Evolutionary conservation across 2,113 vertebrate species (phyloP).

Genomic region (Otocyon megalotis): DNA sequence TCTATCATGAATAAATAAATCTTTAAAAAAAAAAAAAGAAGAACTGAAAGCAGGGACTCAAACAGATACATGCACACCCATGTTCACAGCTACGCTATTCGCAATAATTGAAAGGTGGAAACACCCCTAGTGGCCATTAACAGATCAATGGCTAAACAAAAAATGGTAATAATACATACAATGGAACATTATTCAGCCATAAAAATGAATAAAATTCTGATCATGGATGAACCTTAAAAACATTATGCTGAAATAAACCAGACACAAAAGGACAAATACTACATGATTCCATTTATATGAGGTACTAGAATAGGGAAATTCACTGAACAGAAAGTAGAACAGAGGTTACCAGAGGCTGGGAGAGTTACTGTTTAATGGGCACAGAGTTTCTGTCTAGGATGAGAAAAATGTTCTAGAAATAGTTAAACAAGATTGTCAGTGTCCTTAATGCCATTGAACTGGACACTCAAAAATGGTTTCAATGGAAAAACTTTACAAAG

Average conservation of each 20-base stretch:
- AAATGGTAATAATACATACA: background rate
- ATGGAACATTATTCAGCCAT: background rate
- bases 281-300: background rate
- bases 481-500: background rate
- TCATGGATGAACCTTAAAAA: background rate
- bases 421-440: background rate
- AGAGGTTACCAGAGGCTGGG: background rate
- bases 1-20: too few relatives aligned
- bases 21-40: background rate
- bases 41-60: background rate
- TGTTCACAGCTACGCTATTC: background rate
- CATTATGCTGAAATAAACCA: background rate
- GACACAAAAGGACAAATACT: background rate
- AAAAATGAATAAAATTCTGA: slow-evolving; percentile 13
- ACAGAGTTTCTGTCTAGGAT: background rate
- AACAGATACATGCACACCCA: background rate
- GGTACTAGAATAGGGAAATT: background rate
- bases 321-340: background rate
- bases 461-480: background rate
- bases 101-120: background rate
- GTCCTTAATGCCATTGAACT: background rate
- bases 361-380: background rate
- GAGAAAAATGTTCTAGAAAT: slow-evolving; percentile 30
- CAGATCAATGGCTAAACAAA: background rate
- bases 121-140: background rate